Conservation (phyloP, 2,888 invertebrate species). For the Calameuta pallipes region DNA sequence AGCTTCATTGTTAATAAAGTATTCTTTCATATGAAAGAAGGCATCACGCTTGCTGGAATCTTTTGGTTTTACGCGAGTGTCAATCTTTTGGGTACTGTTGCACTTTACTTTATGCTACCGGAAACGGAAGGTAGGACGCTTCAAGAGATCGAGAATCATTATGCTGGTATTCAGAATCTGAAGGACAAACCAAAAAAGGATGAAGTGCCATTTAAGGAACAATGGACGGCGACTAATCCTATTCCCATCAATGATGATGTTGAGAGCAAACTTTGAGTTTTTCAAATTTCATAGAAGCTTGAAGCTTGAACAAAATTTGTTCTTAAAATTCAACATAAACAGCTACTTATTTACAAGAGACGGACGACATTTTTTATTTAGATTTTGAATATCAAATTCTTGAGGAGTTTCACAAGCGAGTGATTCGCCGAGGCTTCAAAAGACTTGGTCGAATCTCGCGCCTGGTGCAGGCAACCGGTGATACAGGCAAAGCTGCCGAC, state of each 20-base stretch:
- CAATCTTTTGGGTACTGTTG: slow-evolving; percentile 73
- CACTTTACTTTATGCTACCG: slow-evolving; percentile 78
- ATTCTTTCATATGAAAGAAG: slow-evolving; percentile 75
- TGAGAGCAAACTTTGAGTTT: slow-evolving; percentile 54
- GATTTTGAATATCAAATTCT: not conserved
- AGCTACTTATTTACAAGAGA: not conserved
- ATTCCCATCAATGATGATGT: slow-evolving; percentile 51
- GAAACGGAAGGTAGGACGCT: slow-evolving; percentile 86
- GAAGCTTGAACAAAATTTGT: not conserved
- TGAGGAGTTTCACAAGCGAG: not conserved
- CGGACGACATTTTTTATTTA: too few relatives aligned
- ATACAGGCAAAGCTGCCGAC: not conserved
- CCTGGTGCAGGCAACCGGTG: too few relatives aligned
- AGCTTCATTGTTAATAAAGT: slow-evolving; percentile 81
- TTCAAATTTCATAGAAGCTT: not conserved
- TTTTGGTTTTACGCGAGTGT: slow-evolving; percentile 78
- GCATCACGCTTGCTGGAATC: slow-evolving; percentile 76
- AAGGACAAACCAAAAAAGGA: slow-evolving; percentile 51
- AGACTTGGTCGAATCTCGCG: not conserved
- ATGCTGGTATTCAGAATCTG: slow-evolving; percentile 70
- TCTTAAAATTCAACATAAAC: slow-evolving; percentile 3
- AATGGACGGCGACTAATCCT: slow-evolving; percentile 61
- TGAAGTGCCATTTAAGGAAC: slow-evolving; percentile 47
- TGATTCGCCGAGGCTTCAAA: not conserved
- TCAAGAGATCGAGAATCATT: slow-evolving; percentile 78